Base-by-base conservation (phyloP, 2,113 vertebrate species). In the Grus americana region DNA sequence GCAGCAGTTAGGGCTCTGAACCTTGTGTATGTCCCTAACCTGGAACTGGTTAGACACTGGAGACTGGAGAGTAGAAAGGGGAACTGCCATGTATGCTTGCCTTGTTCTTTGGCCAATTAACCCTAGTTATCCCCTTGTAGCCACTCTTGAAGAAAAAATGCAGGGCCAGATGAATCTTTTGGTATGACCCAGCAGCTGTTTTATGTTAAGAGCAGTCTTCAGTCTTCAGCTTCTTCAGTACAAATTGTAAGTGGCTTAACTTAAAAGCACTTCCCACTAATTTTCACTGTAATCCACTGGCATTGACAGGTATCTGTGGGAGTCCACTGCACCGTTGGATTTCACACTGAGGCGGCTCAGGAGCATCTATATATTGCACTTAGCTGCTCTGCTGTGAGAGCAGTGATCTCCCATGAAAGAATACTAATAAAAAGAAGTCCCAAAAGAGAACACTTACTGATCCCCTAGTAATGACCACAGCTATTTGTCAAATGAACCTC, bases 321-420 rank as follows among this genome's bases (percentile, higher is more conserved):
- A 63, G 27, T 59, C 22, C 29, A 34, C 36, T 58, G 3, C 0
- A 0, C 36, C 59, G 52, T 12, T 68, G 71, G 10, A 19, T 42
- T 86, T 61, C 54, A 73, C 11, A 6, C 27, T 36, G 36, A 22
- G 9, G 34, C 46, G 74, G 24, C n/a, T 65, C 30, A n/a, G 62
- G 44, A 93, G 4, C 54, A 22, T 18, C 66, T 9, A 9, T 52
- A 22, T 40, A 18, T 67, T 86, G 40, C 49, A 46, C 83, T 92
- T 76, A 86, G 27, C 38, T 91, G 26, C 54, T 94, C 46, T 81
- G 55, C 42, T 85, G 32, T 74, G 29, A 83, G 1, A 58, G 21
- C 62, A 54, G 36, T 66, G 20, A 63, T 71, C 12, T 67, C 29
- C 38, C n/a, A 11, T 50, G 40, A 90, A 59, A 59, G 42, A 84